phyloP scores from a whole-genome alignment of 2,113 vertebrate species.

The Ophiodon elongatus region DNA sequence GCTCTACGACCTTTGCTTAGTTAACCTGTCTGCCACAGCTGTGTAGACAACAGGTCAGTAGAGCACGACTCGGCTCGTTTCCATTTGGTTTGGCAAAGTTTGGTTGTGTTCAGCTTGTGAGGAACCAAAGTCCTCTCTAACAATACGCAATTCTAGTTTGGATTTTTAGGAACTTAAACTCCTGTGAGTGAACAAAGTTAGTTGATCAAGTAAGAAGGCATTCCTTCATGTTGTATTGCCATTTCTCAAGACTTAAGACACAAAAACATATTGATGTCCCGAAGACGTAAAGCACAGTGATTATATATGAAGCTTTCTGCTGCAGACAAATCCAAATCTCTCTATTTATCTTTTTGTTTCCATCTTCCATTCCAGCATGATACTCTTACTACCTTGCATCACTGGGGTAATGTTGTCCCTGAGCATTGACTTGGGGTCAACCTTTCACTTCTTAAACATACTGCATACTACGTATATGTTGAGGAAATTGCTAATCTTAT shows the following conservation, averaged over 20 bases:
- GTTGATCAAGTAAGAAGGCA: slow-evolving; percentile 49
- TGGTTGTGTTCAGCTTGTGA: slow-evolving; percentile 48
- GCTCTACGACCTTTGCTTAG: slow-evolving; percentile 10
- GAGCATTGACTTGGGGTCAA: slow-evolving; percentile 69
- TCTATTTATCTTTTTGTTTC: slow-evolving; percentile 8
- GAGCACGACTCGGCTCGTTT: slow-evolving; percentile 36
- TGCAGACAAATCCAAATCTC: slow-evolving; percentile 22
- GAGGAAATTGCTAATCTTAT: slow-evolving; percentile 32
- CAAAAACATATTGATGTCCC: slow-evolving; percentile 39
- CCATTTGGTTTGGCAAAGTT: slow-evolving; percentile 65
- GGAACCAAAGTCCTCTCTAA: slow-evolving; percentile 23
- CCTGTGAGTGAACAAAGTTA: slow-evolving; percentile 12
- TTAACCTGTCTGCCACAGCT: slow-evolving; percentile 26
- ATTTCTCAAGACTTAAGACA: slow-evolving; percentile 55
- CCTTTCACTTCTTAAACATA: slow-evolving; percentile 45
- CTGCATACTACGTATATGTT: slow-evolving; percentile 19
- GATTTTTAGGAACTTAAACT: slow-evolving; percentile 6
- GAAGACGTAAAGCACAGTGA: slow-evolving; percentile 75
- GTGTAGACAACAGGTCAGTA: slow-evolving; percentile 34
- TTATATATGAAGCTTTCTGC: slow-evolving; percentile 56
- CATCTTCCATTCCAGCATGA: background rate
- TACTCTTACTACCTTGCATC: slow-evolving; percentile 56
- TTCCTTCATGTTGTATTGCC: slow-evolving; percentile 61
- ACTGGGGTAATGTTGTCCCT: slow-evolving; percentile 67
- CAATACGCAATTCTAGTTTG: slow-evolving; percentile 12